Base-by-base conservation (phyloP, 2,888 invertebrate genomes). In the Dastarcus helophoroides region DNA sequence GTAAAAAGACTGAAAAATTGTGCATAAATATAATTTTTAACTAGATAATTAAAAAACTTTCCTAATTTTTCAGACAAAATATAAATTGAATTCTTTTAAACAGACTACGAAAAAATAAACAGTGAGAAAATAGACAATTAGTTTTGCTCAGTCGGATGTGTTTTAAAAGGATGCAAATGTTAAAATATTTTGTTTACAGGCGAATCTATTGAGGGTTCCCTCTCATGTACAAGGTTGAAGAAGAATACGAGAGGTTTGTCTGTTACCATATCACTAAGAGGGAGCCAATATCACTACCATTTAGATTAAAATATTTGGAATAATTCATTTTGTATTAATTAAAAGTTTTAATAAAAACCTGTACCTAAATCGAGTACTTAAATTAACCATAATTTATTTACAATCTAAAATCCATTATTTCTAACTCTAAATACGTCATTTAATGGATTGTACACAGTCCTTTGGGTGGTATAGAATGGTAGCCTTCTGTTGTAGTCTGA, bases 191-290 rank as follows among this genome's bases (percentile, higher is more conserved):
- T 32, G 41, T 41, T 61, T 63, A 21, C 52, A 76, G 76, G 73
- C 37, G 68, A 72, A 35, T 49, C 54, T 6, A 41, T 76, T n/a
- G 55, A 63, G 29, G 88, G 89, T 9, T 75, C 68, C 40, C 66
- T 91, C n/a, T 67, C 67, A 23, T 88, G 86, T 48, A 71, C 65
- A 38, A 72, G 88, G 46, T 76, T 79, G 47, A 67, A 69, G 39
- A 77, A 76, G 43, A 82, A 86, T 61, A 71, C 79, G 0, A 65
- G 89, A 44, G 80, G 82, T 12, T 60, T 90, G 21, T 69, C 74
- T 22, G 71, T 89, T 28, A 69, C 71, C 36, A 73, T 89, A 38
- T 67, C 70, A 48, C 63, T 77, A 38, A 73, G 72, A 53, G 69
- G 69, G 28, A 71, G 68, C 47, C 67, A 50, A 44, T 69, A 72